Evolutionary conservation across 2,113 vertebrate genomes (phyloP).

Genomic region (Rhynchopsitta pachyrhyncha): DNA sequence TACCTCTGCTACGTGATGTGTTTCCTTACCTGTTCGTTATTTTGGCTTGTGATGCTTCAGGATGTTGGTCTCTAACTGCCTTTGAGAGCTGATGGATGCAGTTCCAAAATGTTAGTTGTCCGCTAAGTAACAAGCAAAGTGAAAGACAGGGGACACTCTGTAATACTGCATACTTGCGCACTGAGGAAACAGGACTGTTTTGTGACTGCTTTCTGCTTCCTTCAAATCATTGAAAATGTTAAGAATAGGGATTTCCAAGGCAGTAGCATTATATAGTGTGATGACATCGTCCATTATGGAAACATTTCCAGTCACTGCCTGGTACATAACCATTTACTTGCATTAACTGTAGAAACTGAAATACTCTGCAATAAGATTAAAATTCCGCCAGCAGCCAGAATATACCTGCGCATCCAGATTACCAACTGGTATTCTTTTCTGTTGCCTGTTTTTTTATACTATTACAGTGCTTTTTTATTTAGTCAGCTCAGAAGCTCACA

Average conservation of each 20-base stretch:
- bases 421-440: not conserved
- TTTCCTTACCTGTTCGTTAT: not conserved
- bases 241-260: not conserved
- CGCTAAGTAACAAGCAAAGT: not conserved
- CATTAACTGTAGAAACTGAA: not conserved
- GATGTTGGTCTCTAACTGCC: not conserved
- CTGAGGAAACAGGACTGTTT: not conserved
- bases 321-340: not conserved
- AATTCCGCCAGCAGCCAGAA: not conserved
- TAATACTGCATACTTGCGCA: not conserved
- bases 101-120: not conserved
- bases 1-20: not conserved
- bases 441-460: not conserved
- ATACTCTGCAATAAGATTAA: not conserved
- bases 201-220: not conserved
- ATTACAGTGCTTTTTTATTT: not conserved
- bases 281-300: not conserved
- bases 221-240: not conserved
- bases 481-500: not conserved
- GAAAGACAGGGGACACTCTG: not conserved
- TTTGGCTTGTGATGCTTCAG: not conserved
- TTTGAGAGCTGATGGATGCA: not conserved
- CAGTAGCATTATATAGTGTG: not conserved
- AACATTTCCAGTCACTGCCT: not conserved
- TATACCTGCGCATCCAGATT: not conserved